Conservation (phyloP, 2,113 vertebrate species). For the Corvus moneduloides region DNA sequence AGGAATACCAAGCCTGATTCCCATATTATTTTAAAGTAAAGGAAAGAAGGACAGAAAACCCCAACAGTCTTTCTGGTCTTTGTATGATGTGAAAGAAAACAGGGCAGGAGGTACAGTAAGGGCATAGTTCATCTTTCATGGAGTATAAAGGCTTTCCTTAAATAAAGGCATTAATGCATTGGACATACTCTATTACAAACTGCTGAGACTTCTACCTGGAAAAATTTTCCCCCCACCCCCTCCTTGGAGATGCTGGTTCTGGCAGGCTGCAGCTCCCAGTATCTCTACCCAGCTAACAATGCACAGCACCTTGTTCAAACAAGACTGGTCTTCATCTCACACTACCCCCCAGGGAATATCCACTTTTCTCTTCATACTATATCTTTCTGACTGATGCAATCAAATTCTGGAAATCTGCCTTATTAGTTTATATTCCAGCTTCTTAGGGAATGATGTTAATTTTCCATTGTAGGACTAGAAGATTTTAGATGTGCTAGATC, state of each 20-base stretch:
- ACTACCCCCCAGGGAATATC: constrained; percentile 48
- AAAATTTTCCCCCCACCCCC: not conserved
- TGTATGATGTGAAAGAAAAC: not conserved
- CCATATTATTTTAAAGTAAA: not conserved
- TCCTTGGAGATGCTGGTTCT: constrained; percentile 26
- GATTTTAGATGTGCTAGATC: constrained; percentile 39
- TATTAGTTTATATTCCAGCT: constrained; percentile 49
- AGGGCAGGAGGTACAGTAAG: not conserved
- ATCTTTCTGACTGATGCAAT: constrained; percentile 65
- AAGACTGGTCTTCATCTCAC: constrained; percentile 60
- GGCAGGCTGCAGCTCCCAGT: constrained; percentile 47
- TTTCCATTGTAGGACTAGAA: constrained; percentile 46
- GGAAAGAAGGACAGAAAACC: not conserved
- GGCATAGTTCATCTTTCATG: not conserved
- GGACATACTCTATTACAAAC: not conserved
- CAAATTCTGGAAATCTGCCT: constrained; percentile 56
- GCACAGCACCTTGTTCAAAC: constrained; percentile 58
- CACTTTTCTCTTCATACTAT: constrained; percentile 1
- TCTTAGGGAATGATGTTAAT: constrained; percentile 36
- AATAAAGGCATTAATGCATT: not conserved
- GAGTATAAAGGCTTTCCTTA: not conserved
- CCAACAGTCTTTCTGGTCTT: not conserved
- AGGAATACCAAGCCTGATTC: not conserved
- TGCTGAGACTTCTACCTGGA: not conserved
- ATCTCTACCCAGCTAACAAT: constrained; percentile 1